Conservation (phyloP, 2,797 vertebrate genomes). For the Rallus crepitans region DNA sequence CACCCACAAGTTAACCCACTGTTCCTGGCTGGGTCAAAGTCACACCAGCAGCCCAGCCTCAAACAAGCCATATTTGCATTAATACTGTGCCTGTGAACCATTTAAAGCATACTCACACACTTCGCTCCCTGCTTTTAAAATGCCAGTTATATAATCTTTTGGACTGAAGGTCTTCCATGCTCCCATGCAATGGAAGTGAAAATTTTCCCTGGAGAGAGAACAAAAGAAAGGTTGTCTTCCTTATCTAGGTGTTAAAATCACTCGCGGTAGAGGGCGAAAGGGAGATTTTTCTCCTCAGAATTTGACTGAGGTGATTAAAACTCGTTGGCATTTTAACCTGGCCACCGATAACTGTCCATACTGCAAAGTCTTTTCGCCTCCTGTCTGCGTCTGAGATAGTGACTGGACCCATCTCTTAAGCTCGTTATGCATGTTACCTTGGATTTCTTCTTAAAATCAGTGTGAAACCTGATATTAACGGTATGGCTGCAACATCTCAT, state of each 20-base stretch:
- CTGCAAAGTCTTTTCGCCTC: not conserved
- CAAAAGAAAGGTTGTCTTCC: not conserved
- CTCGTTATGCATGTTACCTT: not conserved
- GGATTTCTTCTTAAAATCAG: not conserved
- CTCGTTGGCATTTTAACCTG: not conserved
- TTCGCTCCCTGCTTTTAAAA: not conserved
- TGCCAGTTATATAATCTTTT: not conserved
- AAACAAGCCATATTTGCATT: not conserved
- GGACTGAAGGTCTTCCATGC: not conserved
- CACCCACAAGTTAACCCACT: rapidly evolving
- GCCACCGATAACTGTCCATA: not conserved
- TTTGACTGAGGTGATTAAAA: not conserved
- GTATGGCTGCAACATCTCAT: not conserved
- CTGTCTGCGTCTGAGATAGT: not conserved
- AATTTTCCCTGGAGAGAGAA: not conserved
- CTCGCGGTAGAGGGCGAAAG: not conserved
- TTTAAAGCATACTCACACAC: not conserved
- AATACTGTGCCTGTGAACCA: not conserved
- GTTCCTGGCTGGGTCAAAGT: not conserved
- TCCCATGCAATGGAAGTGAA: not conserved
- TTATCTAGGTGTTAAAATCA: not conserved
- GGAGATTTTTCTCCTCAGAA: not conserved
- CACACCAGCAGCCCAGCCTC: not conserved
- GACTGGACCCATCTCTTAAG: not conserved
- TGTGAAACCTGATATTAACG: not conserved